phyloP scores from a whole-genome alignment of 1,140 invertebrate genomes.

The Onthophagus taurus region DNA sequence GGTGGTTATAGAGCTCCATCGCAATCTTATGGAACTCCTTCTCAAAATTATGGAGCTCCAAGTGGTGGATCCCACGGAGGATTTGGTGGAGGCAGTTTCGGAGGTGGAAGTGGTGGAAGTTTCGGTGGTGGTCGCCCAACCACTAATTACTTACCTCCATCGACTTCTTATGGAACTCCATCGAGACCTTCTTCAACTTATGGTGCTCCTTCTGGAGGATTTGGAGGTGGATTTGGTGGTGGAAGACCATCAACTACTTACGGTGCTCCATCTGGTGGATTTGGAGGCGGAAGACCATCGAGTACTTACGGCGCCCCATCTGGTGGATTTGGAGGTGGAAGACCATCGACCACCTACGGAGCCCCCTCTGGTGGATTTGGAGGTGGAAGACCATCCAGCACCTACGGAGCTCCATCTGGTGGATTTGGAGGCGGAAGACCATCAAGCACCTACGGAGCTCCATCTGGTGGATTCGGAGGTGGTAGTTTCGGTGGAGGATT shows the following conservation, averaged over 20 bases:
- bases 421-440: background rate
- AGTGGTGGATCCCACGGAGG: conserved; percentile 14
- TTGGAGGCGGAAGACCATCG: conserved; percentile 7
- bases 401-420: conserved; percentile 1
- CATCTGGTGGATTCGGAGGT: conserved; percentile 20
- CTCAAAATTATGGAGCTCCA: conserved; percentile 32
- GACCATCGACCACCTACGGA: conserved; percentile 29
- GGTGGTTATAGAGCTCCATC: conserved; percentile 37
- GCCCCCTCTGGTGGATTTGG: conserved; percentile 34
- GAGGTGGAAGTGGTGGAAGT: conserved; percentile 9
- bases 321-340: conserved; percentile 24
- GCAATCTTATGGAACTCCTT: conserved; percentile 34
- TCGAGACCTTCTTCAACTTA: conserved; percentile 32
- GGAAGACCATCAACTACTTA: conserved; percentile 31
- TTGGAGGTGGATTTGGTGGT: conserved; percentile 19
- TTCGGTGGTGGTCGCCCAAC: conserved; percentile 32
- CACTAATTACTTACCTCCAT: conserved; percentile 36
- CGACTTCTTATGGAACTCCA: conserved; percentile 36
- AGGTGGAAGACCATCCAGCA: conserved; percentile 8
- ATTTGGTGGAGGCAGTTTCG: conserved; percentile 12
- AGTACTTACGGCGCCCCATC: conserved; percentile 41
- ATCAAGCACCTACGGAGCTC: conserved; percentile 40
- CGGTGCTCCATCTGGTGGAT: conserved; percentile 28
- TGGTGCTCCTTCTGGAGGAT: conserved; percentile 28
- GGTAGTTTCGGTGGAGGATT: conserved; percentile 18